Percentiles rank a stretch among this genome's conserved stretches.
Evolutionary conservation across 2,113 vertebrate species (phyloP).

Genomic region (Datnioides undecimradiatus): DNA sequence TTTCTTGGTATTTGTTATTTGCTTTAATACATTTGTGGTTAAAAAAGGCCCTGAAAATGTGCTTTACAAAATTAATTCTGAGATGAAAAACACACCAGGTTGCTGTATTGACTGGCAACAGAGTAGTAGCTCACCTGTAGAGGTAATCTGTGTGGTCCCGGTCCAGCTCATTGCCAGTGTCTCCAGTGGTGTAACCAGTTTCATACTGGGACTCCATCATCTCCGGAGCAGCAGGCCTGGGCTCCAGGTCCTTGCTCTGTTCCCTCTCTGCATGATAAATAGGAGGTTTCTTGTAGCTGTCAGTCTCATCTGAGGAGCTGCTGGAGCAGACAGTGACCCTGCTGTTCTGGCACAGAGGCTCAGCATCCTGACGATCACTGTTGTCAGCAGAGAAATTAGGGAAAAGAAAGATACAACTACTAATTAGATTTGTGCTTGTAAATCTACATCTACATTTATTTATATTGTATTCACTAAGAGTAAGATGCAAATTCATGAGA

Average conservation of each 20-base stretch:
- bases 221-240: constrained; percentile 49
- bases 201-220: constrained; percentile 83
- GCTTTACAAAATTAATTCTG: neutral
- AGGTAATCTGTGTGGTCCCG: constrained; percentile 71
- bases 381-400: constrained; percentile 36
- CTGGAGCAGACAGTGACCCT: constrained; percentile 53
- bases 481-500: neutral
- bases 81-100: neutral
- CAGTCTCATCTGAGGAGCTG: constrained; percentile 73
- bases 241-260: constrained; percentile 17
- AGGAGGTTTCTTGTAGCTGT: constrained; percentile 53
- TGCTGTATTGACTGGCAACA: neutral
- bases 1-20: neutral
- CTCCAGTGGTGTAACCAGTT: constrained; percentile 87
- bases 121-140: constrained; percentile 74
- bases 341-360: constrained; percentile 59
- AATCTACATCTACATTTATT: neutral
- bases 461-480: neutral
- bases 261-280: constrained; percentile 39
- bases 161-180: constrained; percentile 84
- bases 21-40: neutral
- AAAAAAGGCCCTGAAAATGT: neutral
- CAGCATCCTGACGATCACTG: constrained; percentile 14
- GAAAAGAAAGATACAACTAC: neutral
- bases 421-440: neutral